These are phyloP conservation scores for Silurus asotus DNA, from an alignment of 2,113 vertebrate species.

Conservation along the genomic window DNA sequence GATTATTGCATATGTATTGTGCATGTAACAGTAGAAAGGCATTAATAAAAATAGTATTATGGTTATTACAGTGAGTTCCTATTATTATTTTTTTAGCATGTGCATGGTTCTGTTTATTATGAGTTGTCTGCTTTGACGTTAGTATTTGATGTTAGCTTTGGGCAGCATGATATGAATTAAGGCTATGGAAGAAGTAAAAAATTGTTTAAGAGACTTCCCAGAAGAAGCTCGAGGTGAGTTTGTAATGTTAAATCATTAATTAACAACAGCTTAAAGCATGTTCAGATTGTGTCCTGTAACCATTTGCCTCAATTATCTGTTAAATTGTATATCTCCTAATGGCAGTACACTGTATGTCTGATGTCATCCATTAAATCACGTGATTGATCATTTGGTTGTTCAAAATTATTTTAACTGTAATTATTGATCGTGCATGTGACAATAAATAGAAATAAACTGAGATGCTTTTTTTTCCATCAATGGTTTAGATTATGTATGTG, in stretches of 20 bases:
- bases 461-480: neutral
- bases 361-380: neutral
- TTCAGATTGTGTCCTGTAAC: neutral
- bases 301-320: neutral
- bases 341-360: neutral
- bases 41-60: neutral
- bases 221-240: conserved; percentile 70
- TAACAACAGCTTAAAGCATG: neutral
- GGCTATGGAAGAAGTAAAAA: conserved; percentile 61
- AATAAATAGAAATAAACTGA: too few species aligned
- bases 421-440: too few species aligned
- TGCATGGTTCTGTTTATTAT: neutral
- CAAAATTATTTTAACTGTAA: neutral
- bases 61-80: neutral
- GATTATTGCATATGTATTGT: too few species aligned
- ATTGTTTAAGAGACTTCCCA: conserved; percentile 62
- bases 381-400: neutral
- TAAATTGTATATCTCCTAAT: neutral
- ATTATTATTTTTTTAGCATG: neutral
- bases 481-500: neutral
- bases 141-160: neutral
- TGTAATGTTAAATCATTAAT: neutral
- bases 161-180: neutral
- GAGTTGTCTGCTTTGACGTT: neutral
- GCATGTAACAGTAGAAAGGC: neutral